phyloP scores from a whole-genome alignment of 2,797 vertebrate species.

The Chloroceryle amazona region DNA sequence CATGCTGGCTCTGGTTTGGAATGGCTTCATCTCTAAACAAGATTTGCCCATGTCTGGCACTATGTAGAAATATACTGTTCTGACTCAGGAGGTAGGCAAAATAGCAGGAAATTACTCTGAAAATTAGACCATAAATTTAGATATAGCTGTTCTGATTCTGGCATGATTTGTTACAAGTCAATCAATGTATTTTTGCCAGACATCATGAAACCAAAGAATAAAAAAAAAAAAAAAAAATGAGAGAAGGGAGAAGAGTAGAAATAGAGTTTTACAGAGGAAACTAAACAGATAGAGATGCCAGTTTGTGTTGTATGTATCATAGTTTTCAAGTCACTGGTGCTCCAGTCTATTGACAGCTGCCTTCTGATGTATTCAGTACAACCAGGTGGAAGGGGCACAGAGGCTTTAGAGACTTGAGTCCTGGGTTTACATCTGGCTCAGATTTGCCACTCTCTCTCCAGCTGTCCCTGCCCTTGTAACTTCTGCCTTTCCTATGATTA shows the following conservation, averaged over 20 bases:
- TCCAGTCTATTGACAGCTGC: neutral
- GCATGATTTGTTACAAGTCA: conserved; percentile 6
- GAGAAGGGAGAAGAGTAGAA: neutral
- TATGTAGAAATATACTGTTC: conserved; percentile 25
- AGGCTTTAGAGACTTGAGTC: neutral
- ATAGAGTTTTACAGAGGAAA: conserved; percentile 2
- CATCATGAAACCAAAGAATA: neutral
- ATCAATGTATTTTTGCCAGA: conserved; percentile 28
- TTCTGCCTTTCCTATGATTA: neutral
- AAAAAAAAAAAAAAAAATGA: neutral
- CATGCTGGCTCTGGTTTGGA: neutral
- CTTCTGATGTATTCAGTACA: neutral
- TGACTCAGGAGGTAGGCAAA: conserved; percentile 59
- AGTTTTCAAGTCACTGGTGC: neutral
- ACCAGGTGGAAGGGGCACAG: neutral
- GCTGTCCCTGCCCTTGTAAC: neutral
- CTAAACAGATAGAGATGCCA: neutral
- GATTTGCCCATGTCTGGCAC: conserved; percentile 11
- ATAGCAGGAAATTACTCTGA: conserved; percentile 61
- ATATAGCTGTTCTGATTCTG: conserved; percentile 36
- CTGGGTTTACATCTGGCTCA: neutral
- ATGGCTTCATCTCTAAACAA: conserved; percentile 29
- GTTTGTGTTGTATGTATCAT: neutral
- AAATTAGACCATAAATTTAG: conserved; percentile 63
- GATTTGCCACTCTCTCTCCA: neutral